Evolutionary conservation across 2,888 invertebrate species (phyloP).

Genomic region (Clivina fossor): DNA sequence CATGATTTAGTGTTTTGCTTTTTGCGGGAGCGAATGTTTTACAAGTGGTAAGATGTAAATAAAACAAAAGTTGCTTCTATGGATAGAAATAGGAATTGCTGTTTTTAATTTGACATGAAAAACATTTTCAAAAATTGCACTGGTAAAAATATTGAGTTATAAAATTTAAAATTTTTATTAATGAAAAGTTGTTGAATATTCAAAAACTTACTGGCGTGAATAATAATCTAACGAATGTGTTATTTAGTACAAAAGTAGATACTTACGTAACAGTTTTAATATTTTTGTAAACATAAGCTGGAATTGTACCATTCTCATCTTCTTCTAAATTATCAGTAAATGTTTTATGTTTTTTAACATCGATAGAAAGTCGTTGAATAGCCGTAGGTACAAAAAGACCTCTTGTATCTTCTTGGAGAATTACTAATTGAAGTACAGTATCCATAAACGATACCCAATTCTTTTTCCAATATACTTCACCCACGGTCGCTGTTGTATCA

Average conservation of each 20-base stretch:
- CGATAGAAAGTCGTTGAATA: conserved; percentile 69
- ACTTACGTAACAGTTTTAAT: conserved; percentile 35
- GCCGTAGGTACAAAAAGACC: conserved; percentile 75
- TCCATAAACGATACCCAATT: conserved; percentile 91
- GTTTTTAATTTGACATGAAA: no score
- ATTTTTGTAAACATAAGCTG: conserved; percentile 47
- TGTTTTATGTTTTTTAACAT: conserved; percentile 63
- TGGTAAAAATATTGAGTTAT: no score
- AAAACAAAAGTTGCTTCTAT: no score
- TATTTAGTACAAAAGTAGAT: no score
- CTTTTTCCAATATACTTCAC: conserved; percentile 67
- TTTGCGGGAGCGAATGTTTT: no score
- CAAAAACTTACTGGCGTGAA: no score
- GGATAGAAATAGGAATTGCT: no score
- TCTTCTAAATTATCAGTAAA: conserved; percentile 52
- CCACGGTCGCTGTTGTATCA: conserved; percentile 50
- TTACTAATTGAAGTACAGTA: conserved; percentile 81
- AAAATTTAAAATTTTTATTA: no score
- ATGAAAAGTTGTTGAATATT: no score
- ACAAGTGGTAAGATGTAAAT: no score
- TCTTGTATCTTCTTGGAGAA: conserved; percentile 67
- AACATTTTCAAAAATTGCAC: background rate
- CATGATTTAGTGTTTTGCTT: no score
- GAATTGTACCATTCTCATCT: conserved; percentile 45
- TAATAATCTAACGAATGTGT: no score